Evolutionary conservation across 2,797 vertebrate genomes (phyloP).

Genomic region (Myoxocephalus aenaeus): DNA sequence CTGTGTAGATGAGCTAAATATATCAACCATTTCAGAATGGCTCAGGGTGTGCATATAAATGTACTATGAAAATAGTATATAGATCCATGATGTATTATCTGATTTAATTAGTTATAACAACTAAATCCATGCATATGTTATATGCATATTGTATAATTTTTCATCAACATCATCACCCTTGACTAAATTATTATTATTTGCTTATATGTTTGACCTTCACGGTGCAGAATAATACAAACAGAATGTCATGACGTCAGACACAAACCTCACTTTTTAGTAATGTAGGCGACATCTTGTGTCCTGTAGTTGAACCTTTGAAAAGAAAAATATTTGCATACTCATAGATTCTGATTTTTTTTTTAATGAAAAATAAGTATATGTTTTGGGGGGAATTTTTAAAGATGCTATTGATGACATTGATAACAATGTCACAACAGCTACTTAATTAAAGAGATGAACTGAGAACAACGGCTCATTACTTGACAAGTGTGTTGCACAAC

Average conservation of each 20-base stretch:
- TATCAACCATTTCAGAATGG: conserved; percentile 35
- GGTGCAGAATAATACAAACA: not conserved
- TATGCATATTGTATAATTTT: conserved; percentile 2
- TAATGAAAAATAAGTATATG: not conserved
- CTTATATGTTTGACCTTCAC: not conserved
- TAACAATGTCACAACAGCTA: not conserved
- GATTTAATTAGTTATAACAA: not conserved
- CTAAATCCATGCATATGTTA: not conserved
- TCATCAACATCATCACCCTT: not conserved
- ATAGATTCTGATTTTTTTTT: not conserved
- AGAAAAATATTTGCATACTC: not conserved
- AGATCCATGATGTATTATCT: not conserved
- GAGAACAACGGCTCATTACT: not conserved
- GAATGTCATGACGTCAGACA: not conserved
- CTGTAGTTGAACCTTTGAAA: not conserved
- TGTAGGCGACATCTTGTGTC: too few species aligned
- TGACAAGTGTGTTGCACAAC: not conserved
- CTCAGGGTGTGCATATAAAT: conserved; percentile 50
- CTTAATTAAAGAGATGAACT: not conserved
- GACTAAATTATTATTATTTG: too few species aligned
- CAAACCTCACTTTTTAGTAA: not conserved
- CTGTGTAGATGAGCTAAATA: conserved; percentile 49
- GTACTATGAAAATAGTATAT: conserved; percentile 23
- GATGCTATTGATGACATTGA: not conserved
- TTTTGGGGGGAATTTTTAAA: not conserved